Percentiles rank a stretch among this genome's conserved stretches.
phyloP scores from a whole-genome alignment of 2,888 invertebrate species.

The Tryphoninae sp. region DNA sequence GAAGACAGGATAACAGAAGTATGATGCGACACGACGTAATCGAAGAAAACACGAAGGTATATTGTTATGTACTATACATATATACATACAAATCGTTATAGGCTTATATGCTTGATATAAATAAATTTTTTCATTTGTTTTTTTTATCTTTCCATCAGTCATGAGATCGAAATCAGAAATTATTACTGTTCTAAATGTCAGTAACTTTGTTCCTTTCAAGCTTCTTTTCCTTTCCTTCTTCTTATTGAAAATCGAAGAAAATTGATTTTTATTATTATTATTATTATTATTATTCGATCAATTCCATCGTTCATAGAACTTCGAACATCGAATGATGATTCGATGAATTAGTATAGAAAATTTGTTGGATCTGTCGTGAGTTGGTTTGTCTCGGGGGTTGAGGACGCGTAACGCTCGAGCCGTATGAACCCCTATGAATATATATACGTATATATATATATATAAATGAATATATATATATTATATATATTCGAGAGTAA shows the following conservation, averaged over 20 bases:
- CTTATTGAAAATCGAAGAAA: not conserved
- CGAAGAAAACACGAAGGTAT: not conserved
- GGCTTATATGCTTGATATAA: too few species aligned
- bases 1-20: constrained; percentile 63
- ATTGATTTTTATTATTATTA: not conserved
- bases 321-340: too few species aligned
- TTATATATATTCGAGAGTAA: too few species aligned
- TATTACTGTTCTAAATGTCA: too few species aligned
- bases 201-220: not conserved
- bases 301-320: not conserved
- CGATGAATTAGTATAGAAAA: too few species aligned
- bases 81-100: too few species aligned
- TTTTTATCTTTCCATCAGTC: not conserved
- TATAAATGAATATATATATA: not conserved
- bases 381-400: too few species aligned
- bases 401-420: not conserved
- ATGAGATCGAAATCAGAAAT: too few species aligned
- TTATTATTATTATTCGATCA: not conserved
- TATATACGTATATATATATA: not conserved
- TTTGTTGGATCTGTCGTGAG: too few species aligned
- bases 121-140: too few species aligned
- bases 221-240: not conserved
- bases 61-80: not conserved
- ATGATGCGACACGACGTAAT: not conserved
- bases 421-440: not conserved